Base-by-base conservation (phyloP, 1,140 invertebrate genomes). In the Potamilus streckersoni region DNA sequence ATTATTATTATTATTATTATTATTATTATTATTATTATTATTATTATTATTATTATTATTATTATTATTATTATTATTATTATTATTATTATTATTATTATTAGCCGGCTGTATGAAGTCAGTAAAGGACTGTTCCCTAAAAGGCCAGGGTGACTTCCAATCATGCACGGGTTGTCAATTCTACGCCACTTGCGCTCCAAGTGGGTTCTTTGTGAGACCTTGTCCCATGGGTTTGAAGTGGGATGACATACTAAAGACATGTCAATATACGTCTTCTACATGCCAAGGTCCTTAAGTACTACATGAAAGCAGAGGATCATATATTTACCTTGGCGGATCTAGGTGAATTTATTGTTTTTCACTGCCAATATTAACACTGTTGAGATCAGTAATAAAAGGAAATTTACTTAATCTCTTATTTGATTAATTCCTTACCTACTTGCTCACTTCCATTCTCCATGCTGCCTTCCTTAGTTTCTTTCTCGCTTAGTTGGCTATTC, bases 171-270 rank as follows among this genome's bases (percentile, higher is more conserved):
- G 75, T 13, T 77, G 75, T 72, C 20, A 65, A 31, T 58, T 66
- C 49, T 77, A 71, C 57, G 61, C 61, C 0, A 77, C 75, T 15
- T 77, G 75, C 55, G 75, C 75, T 2, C 64, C 38, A 8, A 77
- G 70, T 66, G 75, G 75, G 4, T 16, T 72, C 20, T 77, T 58
- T 55, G n/a, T n/a, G 11, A 71, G 61, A 49, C 69, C 69, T 6
- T 77, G 75, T 77, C 75, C 75, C 5, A 15, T 67, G 14, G 68
- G 72, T 65, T 66, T 77, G 68, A 71, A 72, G 57, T 77, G 75
- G 75, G 75, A 77, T 49, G 75, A 77, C 57, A 77, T 71, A 27
- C 20, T 67, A 1, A 61, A 68, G 62, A 67, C 23, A 17, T 77
- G 75, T 55, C 57, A 71, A 31, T 77, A 56, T 70, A 3, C 69